phyloP scores from a whole-genome alignment of 2,113 vertebrate species.

The Glareola pratincola region DNA sequence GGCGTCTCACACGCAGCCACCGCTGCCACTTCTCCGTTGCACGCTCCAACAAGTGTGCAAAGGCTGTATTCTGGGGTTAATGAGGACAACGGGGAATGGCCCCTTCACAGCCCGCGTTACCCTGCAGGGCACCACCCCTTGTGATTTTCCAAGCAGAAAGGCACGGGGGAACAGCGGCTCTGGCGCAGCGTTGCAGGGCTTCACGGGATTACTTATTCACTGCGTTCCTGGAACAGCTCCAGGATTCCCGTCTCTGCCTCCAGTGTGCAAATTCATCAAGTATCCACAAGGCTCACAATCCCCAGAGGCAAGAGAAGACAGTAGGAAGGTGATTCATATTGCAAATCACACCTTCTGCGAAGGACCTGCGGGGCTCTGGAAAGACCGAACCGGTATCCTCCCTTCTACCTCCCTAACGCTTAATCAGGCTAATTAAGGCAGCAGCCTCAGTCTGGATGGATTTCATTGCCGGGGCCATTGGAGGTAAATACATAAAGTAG shows the following conservation, averaged over 20 bases:
- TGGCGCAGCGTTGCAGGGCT: neutral
- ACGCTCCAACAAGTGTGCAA: neutral
- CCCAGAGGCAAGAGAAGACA: neutral
- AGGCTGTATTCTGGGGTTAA: neutral
- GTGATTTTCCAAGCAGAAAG: neutral
- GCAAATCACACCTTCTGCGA: neutral
- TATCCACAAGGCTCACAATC: constrained; percentile 1
- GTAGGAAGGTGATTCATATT: neutral
- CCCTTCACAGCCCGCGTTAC: neutral
- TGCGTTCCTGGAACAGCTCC: neutral
- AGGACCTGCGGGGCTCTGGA: neutral
- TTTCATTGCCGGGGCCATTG: constrained; percentile 92
- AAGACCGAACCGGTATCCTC: neutral
- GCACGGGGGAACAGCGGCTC: neutral
- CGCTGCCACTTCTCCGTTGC: neutral
- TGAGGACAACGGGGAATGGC: neutral
- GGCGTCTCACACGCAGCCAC: neutral
- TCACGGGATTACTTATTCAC: constrained; percentile 44
- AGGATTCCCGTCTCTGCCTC: neutral
- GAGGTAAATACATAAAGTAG: constrained; percentile 78
- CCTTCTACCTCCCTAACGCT: neutral
- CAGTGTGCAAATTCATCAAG: neutral
- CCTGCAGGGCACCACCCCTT: neutral
- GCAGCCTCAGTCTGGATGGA: constrained; percentile 73
- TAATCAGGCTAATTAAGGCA: neutral